phyloP scores from a whole-genome alignment of 2,888 invertebrate species.

The Meghimatium bilineatum region DNA sequence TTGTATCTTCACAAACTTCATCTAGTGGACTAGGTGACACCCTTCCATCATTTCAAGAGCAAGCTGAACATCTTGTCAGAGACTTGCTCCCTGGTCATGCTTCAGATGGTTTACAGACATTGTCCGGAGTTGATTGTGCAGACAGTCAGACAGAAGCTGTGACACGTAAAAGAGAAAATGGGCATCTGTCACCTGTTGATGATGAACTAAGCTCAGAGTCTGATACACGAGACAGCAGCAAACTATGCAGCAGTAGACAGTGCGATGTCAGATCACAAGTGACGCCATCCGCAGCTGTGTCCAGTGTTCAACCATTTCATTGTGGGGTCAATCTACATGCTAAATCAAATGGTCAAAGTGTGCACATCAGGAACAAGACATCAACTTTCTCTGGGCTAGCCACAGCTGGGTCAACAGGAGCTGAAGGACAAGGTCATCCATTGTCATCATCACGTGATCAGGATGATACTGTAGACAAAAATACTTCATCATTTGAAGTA shows the following conservation, averaged over 20 bases:
- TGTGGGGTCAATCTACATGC: not conserved
- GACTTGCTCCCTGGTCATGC: constrained; percentile 34
- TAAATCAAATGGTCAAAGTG: not conserved
- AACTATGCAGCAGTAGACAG: not conserved
- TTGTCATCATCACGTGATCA: not conserved
- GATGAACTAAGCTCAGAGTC: not conserved
- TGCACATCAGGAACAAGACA: no score
- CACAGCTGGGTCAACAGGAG: not conserved
- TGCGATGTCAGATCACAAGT: not conserved
- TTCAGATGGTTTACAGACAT: not conserved
- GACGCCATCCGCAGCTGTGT: no score
- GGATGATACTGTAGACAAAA: not conserved
- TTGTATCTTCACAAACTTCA: not conserved
- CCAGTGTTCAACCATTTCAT: not conserved
- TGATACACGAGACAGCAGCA: no score
- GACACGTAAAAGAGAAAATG: not conserved
- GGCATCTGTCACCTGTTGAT: not conserved
- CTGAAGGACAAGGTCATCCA: not conserved
- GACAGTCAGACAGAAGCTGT: not conserved
- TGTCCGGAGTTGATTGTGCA: not conserved
- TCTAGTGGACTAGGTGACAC: not conserved
- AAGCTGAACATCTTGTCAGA: not conserved
- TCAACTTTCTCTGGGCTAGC: not conserved
- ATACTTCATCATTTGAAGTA: not conserved
- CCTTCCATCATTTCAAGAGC: constrained; percentile 6